Evolutionary conservation across 2,113 vertebrate species (phyloP).

Genomic region (Rhynchopsitta pachyrhyncha): DNA sequence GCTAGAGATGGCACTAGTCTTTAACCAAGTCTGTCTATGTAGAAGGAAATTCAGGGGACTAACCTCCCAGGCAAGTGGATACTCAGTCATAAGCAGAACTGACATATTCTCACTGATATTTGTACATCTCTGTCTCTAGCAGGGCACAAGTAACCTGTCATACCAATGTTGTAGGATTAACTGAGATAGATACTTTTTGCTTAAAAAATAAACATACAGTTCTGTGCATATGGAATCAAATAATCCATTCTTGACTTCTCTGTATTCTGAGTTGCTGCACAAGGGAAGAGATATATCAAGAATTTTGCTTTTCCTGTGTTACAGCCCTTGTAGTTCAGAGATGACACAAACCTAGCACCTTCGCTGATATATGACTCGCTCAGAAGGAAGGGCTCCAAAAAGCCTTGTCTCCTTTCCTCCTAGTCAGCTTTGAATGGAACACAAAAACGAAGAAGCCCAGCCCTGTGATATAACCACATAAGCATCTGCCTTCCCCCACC

Average conservation of each 20-base stretch:
- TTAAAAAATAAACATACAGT: background rate
- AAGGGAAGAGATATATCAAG: background rate
- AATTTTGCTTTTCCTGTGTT: background rate
- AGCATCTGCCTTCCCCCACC: background rate
- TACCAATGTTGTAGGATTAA: background rate
- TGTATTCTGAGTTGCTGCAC: background rate
- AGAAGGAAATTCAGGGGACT: background rate
- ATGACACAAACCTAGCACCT: background rate
- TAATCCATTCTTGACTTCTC: background rate
- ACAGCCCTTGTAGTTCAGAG: background rate
- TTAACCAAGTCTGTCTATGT: background rate
- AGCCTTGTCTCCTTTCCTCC: background rate
- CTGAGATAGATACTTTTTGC: background rate
- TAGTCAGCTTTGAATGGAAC: background rate
- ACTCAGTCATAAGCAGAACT: background rate
- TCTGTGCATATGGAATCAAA: background rate
- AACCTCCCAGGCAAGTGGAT: background rate
- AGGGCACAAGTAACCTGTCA: background rate
- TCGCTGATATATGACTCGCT: background rate
- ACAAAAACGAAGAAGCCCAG: background rate
- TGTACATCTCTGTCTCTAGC: background rate
- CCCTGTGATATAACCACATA: background rate
- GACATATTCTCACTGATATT: background rate
- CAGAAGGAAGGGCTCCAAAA: background rate
- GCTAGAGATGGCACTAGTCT: background rate